These are phyloP conservation scores for Notarius quadriscutis DNA, from an alignment of 2,113 vertebrate genomes.

Conservation along the genomic window DNA sequence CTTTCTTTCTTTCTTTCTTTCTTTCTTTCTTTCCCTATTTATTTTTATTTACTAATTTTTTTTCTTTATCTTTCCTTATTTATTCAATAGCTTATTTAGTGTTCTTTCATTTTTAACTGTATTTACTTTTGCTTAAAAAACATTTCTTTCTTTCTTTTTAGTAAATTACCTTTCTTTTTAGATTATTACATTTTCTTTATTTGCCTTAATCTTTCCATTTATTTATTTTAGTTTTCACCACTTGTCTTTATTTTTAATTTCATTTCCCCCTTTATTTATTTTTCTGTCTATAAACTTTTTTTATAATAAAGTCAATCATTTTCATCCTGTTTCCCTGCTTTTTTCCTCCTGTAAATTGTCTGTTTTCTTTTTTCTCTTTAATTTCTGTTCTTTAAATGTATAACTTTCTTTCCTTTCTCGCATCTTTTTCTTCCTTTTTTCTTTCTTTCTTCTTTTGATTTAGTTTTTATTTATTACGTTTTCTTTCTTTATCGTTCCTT, in stretches of 20 bases:
- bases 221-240: background rate
- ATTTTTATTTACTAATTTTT: too few relatives aligned
- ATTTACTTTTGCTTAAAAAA: background rate
- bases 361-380: background rate
- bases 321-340: too few relatives aligned
- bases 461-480: background rate
- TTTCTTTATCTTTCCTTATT: too few relatives aligned
- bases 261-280: background rate
- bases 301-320: too few relatives aligned
- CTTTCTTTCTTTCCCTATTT: too few relatives aligned
- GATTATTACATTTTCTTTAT: background rate
- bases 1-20: too few relatives aligned
- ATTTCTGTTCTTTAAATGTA: background rate
- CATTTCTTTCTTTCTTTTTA: background rate
- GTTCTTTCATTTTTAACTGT: background rate
- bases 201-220: background rate
- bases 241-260: background rate
- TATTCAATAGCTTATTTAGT: too few relatives aligned
- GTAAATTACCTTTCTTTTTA: background rate
- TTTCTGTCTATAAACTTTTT: background rate
- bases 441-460: background rate
- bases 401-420: background rate
- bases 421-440: background rate
- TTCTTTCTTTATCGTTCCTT: too few relatives aligned
- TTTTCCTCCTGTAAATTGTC: too few relatives aligned